These are phyloP conservation scores for Phytoseiulus persimilis DNA, from an alignment of 2,888 invertebrate species.

Conservation along the genomic window DNA sequence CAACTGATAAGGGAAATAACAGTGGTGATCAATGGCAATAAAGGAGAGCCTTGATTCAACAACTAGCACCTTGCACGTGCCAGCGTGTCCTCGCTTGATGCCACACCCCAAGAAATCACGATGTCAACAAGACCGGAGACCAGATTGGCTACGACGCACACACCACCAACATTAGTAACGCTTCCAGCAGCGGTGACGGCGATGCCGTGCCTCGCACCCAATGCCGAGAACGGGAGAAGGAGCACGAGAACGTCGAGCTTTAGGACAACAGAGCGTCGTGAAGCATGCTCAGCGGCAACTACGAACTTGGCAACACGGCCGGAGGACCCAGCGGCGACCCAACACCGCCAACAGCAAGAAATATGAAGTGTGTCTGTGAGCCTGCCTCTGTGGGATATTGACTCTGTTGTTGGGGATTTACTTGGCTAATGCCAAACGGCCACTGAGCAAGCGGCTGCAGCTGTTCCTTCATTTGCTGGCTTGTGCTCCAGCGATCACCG, in stretches of 20 bases:
- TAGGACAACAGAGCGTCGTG: background rate
- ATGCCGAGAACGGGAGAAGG: background rate
- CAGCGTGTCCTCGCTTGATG: background rate
- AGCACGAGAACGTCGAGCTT: background rate
- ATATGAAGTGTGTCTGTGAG: background rate
- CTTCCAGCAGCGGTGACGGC: background rate
- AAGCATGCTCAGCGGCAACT: background rate
- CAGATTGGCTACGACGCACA: background rate
- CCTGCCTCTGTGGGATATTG: background rate
- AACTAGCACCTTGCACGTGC: background rate
- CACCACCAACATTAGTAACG: background rate
- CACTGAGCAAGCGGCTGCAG: background rate
- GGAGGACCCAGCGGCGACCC: too few species aligned
- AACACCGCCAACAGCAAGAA: background rate
- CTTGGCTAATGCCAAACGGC: background rate
- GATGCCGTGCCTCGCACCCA: background rate
- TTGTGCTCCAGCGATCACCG: background rate
- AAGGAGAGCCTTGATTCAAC: background rate
- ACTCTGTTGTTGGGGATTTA: background rate
- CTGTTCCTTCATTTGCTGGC: background rate
- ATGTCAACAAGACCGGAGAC: background rate
- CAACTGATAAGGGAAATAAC: background rate
- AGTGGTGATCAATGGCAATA: background rate
- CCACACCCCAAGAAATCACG: background rate
- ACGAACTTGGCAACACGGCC: background rate